These are phyloP conservation scores for Carpatolechia fugitivella DNA, from an alignment of 2,888 invertebrate species.

Conservation along the genomic window DNA sequence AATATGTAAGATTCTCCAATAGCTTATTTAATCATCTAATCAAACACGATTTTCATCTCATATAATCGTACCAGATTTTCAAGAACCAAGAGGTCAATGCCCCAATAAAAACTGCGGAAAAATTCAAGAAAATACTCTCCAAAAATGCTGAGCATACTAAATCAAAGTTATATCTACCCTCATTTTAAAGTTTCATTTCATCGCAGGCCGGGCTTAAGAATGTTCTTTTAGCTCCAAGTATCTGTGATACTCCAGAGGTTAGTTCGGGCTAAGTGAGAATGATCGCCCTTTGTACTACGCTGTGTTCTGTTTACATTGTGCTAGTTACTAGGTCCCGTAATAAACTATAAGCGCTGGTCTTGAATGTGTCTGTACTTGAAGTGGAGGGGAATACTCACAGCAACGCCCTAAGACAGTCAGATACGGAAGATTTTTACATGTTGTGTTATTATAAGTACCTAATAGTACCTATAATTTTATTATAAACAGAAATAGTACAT, in stretches of 20 bases:
- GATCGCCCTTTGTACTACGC: constrained; percentile 33
- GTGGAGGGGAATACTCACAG: too few relatives aligned
- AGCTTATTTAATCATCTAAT: too few relatives aligned
- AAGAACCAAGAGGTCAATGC: too few relatives aligned
- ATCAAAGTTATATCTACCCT: constrained; percentile 1
- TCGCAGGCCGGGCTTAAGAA: constrained; percentile 10
- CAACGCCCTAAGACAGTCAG: too few relatives aligned
- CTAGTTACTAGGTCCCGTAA: constrained; percentile 12
- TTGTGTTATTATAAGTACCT: too few relatives aligned
- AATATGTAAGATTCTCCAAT: too few relatives aligned
- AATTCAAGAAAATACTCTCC: background rate
- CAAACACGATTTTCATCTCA: too few relatives aligned
- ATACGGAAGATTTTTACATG: too few relatives aligned
- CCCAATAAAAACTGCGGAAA: background rate
- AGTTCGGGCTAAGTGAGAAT: constrained; percentile 43
- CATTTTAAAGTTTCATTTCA: constrained; percentile 17
- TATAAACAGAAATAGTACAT: too few relatives aligned
- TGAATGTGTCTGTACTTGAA: background rate
- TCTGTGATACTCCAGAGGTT: constrained; percentile 32
- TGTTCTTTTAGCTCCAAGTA: constrained; percentile 20
- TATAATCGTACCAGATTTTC: too few relatives aligned
- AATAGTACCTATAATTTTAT: too few relatives aligned
- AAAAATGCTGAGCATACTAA: constrained; percentile 9
- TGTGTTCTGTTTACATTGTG: constrained; percentile 22
- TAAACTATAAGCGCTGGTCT: background rate